Conservation (phyloP, 2,797 vertebrate genomes). For the Pogoniulus pusillus region DNA sequence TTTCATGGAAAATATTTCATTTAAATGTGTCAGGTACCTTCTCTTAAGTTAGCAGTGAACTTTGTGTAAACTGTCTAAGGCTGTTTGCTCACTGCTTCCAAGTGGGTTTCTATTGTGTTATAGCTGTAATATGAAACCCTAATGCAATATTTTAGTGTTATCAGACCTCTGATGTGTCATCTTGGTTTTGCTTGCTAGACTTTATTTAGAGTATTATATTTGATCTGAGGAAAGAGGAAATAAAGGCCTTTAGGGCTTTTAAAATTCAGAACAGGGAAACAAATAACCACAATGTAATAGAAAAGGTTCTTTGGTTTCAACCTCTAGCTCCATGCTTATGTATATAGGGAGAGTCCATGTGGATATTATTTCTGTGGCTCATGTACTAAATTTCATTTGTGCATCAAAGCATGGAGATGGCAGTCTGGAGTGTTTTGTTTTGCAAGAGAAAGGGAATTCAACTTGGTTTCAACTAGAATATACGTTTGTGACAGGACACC, state of each 20-base stretch:
- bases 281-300: not conserved
- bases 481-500: not conserved
- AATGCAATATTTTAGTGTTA: not conserved
- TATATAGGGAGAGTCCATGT: not conserved
- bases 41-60: not conserved
- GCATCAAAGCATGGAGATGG: not conserved
- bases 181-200: not conserved
- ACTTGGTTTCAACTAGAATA: not conserved
- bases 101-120: not conserved
- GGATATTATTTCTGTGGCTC: not conserved
- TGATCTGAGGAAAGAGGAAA: not conserved
- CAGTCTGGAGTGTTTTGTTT: not conserved
- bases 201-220: not conserved
- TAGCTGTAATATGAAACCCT: not conserved
- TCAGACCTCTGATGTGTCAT: not conserved
- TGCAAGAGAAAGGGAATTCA: not conserved
- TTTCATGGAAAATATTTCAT: not conserved
- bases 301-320: not conserved
- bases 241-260: not conserved
- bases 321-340: not conserved
- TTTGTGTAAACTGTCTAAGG: not conserved
- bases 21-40: not conserved
- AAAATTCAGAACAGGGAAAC: slow-evolving; percentile 28
- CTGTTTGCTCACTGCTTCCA: not conserved
- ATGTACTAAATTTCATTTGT: not conserved